Evolutionary conservation across 1,140 invertebrate species (phyloP), one percentile per base, ranked within the genome.

Genomic region (Uloborus diversus): DNA sequence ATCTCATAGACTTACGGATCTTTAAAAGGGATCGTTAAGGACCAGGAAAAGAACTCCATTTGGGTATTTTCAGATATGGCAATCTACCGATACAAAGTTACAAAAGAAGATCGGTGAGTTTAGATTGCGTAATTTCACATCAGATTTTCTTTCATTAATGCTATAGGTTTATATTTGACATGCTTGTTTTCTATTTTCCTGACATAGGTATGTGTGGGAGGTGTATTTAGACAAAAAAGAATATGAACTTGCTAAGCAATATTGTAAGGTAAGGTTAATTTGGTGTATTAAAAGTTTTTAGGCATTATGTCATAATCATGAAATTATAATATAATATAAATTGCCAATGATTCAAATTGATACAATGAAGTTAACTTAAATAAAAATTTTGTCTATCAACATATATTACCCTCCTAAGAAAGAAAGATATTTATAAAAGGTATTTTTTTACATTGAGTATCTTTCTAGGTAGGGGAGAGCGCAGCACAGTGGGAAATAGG

Each of bases 211-310:
- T 85, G 84, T 88, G 7, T 86, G 87, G 86, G 85, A 91, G 87
- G 94, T 96, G 80, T 97, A 96, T 85, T 89, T 95, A 61, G 92
- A 95, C 51, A 93, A 93, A 85, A 91, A 92, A 37, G 91, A 97
- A 84, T 99, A 96, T 88, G 93, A 94, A 65, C 86, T 94, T 32
- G 96, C 96, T 1, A 95, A 94, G 84, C 82, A 85, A 61, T 88
- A 86, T 82, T 86, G 85, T 68, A 82, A 82, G 81, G 86, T 86
- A 80, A 75, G 11, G 75, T n/a, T n/a, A n/a, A n/a, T n/a, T n/a
- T n/a, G n/a, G n/a, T n/a, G n/a, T n/a, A n/a, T n/a, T n/a, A n/a
- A n/a, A n/a, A n/a, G n/a, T n/a, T n/a, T n/a, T n/a, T n/a, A n/a
- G n/a, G n/a, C n/a, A n/a, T n/a, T n/a, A n/a, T n/a, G n/a, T n/a